Conservation (phyloP, 1,140 invertebrate species). For the Adelges cooleyi region DNA sequence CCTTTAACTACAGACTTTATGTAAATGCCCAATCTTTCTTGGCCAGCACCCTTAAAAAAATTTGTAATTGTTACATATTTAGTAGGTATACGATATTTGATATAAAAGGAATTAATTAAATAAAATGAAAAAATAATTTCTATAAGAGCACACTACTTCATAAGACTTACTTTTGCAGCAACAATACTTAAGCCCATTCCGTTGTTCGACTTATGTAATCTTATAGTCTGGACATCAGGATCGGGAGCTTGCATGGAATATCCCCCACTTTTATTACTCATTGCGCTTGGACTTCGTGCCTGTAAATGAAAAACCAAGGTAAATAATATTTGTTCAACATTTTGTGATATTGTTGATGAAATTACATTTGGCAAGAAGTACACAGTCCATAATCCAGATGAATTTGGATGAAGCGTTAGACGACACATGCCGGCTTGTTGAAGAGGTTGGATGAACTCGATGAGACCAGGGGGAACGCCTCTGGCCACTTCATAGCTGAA, state of each 20-base stretch:
- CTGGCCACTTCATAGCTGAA: constrained; percentile 94
- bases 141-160: background rate
- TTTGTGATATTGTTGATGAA: background rate
- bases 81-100: too few relatives aligned
- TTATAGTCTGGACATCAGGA: constrained; percentile 70
- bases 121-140: background rate
- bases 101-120: too few relatives aligned
- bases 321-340: background rate
- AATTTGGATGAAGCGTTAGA: constrained; percentile 76
- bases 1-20: constrained; percentile 95
- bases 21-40: constrained; percentile 87
- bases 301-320: constrained; percentile 35
- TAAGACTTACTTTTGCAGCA: constrained; percentile 64
- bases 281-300: constrained; percentile 51
- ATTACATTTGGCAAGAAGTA: constrained; percentile 55
- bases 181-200: constrained; percentile 91
- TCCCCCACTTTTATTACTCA: constrained; percentile 47
- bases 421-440: constrained; percentile 77
- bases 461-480: constrained; percentile 71
- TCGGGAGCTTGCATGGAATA: constrained; percentile 42
- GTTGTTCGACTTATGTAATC: constrained; percentile 79
- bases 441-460: constrained; percentile 78
- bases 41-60: constrained; percentile 73
- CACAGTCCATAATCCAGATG: constrained; percentile 86
- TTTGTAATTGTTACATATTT: too few relatives aligned